Conservation (phyloP, 2,113 vertebrate genomes). For the Cryptomyrus ogoouensis region DNA sequence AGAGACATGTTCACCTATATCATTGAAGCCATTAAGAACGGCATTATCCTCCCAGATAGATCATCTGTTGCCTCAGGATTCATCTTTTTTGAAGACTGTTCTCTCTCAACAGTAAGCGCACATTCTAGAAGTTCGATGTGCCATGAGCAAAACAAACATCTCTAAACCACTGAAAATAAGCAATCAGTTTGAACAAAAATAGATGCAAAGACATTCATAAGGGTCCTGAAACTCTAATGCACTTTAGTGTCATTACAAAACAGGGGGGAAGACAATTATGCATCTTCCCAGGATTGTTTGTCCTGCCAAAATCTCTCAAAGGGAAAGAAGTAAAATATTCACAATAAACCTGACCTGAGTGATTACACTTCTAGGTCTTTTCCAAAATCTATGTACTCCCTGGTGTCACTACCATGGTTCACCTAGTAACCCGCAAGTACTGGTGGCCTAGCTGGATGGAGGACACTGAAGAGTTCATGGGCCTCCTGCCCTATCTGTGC, state of each 20-base stretch:
- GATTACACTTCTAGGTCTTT: too few species aligned
- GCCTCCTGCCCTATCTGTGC: background rate
- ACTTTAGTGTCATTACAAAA: background rate
- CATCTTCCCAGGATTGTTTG: background rate
- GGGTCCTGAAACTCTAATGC: background rate
- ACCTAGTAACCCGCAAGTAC: too few species aligned
- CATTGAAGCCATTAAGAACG: too few species aligned
- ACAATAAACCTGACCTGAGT: background rate
- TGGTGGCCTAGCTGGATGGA: background rate
- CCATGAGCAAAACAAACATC: background rate
- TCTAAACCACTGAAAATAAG: background rate
- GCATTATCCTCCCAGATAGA: too few species aligned
- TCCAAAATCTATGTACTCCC: too few species aligned
- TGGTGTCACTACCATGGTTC: too few species aligned
- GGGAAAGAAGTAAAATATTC: background rate
- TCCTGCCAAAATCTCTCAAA: background rate
- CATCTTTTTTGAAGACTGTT: too few species aligned
- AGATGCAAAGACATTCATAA: background rate
- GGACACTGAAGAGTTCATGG: background rate
- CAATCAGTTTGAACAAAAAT: background rate
- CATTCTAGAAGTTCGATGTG: background rate
- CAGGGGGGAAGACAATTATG: background rate
- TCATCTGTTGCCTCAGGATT: too few species aligned
- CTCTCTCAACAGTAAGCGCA: too few species aligned
- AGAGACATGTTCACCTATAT: too few species aligned